Conservation (phyloP, 2,888 invertebrate species). For the Dastarcus helophoroides region DNA sequence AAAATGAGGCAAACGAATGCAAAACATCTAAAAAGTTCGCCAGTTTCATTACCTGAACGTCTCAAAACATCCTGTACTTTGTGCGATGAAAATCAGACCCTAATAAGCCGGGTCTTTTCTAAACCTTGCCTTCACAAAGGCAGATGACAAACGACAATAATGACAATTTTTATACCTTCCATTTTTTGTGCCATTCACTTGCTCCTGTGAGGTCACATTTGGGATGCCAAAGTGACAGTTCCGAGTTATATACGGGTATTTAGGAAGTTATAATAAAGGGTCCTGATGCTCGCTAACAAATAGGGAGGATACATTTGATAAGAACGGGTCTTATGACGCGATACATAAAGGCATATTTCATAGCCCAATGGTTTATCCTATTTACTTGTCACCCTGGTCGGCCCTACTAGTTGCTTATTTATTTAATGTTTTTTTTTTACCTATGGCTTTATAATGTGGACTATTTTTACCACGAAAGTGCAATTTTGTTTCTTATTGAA, state of each 20-base stretch:
- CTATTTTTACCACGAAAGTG: neutral
- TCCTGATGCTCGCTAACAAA: constrained; percentile 17
- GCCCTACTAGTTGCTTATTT: no score
- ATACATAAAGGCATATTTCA: no score
- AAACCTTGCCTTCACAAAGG: constrained; percentile 25
- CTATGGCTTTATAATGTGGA: constrained; percentile 1
- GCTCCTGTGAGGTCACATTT: constrained; percentile 17
- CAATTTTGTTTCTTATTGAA: no score
- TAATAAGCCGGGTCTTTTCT: constrained; percentile 30
- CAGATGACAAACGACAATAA: constrained; percentile 32
- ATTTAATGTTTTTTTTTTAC: neutral
- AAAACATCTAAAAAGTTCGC: no score
- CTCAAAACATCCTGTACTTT: constrained; percentile 35
- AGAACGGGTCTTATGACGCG: no score
- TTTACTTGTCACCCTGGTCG: no score
- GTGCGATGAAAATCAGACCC: constrained; percentile 28
- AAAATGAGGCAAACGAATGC: no score
- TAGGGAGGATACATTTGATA: constrained; percentile 10
- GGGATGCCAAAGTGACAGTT: constrained; percentile 24
- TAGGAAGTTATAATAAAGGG: constrained; percentile 25
- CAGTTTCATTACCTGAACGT: no score
- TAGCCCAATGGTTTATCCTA: no score
- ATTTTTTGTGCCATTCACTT: constrained; percentile 18
- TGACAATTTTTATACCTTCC: constrained; percentile 30
- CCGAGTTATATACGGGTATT: constrained; percentile 23